A percentile compares a stretch with the other conserved stretches of the same genome.
Evolutionary conservation across 2,797 vertebrate species (phyloP).

Genomic region (Phoebastria nigripes): DNA sequence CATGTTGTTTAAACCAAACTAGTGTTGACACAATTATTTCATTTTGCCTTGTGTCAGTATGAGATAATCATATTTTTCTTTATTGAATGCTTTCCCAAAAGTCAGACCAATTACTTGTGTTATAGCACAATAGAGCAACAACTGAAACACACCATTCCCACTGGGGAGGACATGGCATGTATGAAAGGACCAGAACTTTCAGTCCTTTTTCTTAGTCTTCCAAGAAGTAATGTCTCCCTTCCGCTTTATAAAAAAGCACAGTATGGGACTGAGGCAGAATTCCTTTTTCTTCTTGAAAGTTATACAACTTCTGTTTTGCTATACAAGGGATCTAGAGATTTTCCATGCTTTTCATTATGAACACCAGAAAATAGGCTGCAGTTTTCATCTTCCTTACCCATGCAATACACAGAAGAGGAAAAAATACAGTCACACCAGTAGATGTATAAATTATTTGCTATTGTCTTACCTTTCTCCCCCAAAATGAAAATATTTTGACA

Average conservation of each 20-base stretch:
- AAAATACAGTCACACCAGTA: background rate
- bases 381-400: background rate
- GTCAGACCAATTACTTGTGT: background rate
- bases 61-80: conserved; percentile 21
- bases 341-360: background rate
- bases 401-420: background rate
- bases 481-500: background rate
- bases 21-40: conserved; percentile 52
- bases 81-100: conserved; percentile 34
- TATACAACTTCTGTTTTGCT: background rate
- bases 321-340: background rate
- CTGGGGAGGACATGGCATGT: background rate
- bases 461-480: background rate
- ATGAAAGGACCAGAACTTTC: background rate
- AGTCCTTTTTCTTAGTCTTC: background rate
- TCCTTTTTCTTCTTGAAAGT: background rate
- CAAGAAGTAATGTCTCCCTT: background rate
- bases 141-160: background rate
- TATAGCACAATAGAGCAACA: background rate
- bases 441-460: background rate
- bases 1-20: conserved; percentile 59
- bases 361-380: background rate
- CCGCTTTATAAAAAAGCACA: background rate
- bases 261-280: background rate
- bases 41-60: background rate